These are phyloP conservation scores for Hemitrygon akajei DNA, from an alignment of 2,797 vertebrate genomes.

Conservation along the genomic window DNA sequence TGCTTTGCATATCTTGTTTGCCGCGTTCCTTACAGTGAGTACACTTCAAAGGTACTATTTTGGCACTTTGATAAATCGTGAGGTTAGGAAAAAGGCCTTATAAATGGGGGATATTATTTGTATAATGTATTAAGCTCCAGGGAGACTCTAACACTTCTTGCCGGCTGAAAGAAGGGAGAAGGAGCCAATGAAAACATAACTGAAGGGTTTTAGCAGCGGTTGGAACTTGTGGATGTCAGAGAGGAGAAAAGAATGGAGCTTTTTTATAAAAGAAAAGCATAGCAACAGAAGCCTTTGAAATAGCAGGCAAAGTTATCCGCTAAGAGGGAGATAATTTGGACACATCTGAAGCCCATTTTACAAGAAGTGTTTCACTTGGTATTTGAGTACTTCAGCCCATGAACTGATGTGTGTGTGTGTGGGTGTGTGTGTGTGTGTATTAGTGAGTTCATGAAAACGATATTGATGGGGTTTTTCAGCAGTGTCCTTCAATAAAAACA, in stretches of 20 bases:
- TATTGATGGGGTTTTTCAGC: background rate
- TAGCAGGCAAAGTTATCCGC: conserved; percentile 10
- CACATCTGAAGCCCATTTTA: background rate
- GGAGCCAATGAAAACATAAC: background rate
- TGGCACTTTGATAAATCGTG: background rate
- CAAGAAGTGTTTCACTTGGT: background rate
- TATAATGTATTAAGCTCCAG: background rate
- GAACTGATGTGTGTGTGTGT: background rate
- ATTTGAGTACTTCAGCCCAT: background rate
- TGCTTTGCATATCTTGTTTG: background rate
- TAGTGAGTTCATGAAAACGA: background rate
- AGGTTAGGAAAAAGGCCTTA: background rate
- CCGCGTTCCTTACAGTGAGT: background rate
- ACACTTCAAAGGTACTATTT: background rate
- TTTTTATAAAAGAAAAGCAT: background rate
- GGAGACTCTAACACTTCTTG: background rate
- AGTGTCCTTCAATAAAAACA: background rate
- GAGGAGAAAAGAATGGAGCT: background rate
- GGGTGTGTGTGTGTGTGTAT: background rate
- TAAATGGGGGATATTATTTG: background rate
- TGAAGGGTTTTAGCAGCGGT: background rate
- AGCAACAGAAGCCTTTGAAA: background rate
- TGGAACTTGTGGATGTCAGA: background rate
- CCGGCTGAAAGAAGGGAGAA: background rate
- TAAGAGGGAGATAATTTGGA: background rate